Base-by-base conservation (phyloP, 2,888 invertebrate genomes). In the Andrena dorsata region DNA sequence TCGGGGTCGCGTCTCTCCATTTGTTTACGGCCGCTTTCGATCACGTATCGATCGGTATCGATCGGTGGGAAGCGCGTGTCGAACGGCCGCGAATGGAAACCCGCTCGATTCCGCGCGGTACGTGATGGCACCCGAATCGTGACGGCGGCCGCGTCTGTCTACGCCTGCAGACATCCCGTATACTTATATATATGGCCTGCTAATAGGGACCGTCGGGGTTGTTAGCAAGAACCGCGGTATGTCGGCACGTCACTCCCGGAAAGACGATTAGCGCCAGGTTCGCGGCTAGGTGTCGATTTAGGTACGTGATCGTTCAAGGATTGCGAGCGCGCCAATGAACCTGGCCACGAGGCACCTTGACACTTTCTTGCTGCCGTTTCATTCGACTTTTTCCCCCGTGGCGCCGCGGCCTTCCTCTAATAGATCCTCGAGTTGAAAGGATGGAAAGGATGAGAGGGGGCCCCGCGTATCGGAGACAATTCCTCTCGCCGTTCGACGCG, bases 61-160 rank as follows among this genome's bases (percentile, higher is more conserved):
- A 76, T 65, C 74, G 56, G 66, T 41, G 71, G 75, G 80, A 80
- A 75, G 83, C 84, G 78, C 80, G 77, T 63, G 76, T 58, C 84
- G 80, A 63, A 76, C 73, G 78, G 86, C 89, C 87, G 83, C 80
- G 90, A 91, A 86, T 90, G 90, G 91, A 91, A 92, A 91, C 90
- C 88, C 86, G 91, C 86, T 88, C 85, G 82, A 84, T 82, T 80
- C 84, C 84, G 69, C 49, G 77, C 49, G 64, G 80, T 90, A 91
- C 91, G 91, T 91, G 92, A 91, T 84, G 90, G 91, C 90, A 91
- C 89, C 91, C 91, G 78, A 92, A 92, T 90, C 90, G 87, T 76
- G 85, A 86, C 82, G 78, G 74, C 76, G 75, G 30, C 78, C 68
- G 68, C 61, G 66, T 64, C 61, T 73, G 53, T 78, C 74, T 74